Percentiles rank a stretch among this genome's conserved stretches.
Conservation (phyloP, 92 coral and sea anemone genomes). For the Blastomussa wellsi region DNA sequence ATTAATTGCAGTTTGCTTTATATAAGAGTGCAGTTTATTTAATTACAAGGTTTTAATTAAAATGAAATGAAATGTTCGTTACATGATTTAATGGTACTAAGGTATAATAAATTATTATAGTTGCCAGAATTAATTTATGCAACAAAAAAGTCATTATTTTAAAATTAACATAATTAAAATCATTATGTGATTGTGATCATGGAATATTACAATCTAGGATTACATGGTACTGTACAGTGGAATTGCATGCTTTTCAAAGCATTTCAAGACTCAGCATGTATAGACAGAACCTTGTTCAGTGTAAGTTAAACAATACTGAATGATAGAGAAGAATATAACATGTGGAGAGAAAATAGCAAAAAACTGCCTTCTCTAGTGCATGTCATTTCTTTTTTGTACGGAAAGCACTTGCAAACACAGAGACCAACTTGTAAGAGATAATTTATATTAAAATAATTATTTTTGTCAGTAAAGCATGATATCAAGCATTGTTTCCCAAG, state of each 20-base stretch:
- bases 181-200: not conserved
- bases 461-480: not conserved
- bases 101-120: not conserved
- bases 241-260: too few relatives aligned
- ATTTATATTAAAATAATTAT: too few relatives aligned
- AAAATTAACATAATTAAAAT: not conserved
- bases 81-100: not conserved
- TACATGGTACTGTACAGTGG: too few relatives aligned
- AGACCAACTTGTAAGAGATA: not conserved
- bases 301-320: not conserved
- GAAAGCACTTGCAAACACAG: not conserved
- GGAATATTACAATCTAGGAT: not conserved
- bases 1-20: too few relatives aligned
- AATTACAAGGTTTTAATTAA: not conserved
- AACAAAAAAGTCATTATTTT: not conserved
- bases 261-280: too few relatives aligned
- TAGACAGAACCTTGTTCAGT: too few relatives aligned
- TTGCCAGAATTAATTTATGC: constrained; percentile 5
- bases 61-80: not conserved
- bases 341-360: not conserved
- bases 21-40: not conserved
- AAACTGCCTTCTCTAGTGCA: not conserved
- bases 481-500: not conserved
- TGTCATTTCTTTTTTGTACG: not conserved
- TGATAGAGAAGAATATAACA: not conserved